These are phyloP conservation scores for Dione vanillae DNA, from an alignment of 2,888 invertebrate species.

Conservation along the genomic window DNA sequence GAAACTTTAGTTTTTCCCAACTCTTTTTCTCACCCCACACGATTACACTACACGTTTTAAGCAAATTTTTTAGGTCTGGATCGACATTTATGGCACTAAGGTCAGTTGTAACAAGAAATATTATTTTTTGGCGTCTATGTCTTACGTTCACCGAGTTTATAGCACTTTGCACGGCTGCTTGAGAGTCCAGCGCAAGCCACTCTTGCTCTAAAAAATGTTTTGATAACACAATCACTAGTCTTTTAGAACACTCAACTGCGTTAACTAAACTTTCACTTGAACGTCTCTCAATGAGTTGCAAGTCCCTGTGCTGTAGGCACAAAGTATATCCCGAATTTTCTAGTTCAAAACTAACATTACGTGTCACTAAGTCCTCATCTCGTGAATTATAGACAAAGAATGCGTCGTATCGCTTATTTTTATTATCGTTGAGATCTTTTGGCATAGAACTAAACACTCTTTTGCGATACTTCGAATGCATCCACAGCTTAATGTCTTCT, in stretches of 20 bases:
- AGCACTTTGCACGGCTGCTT: slow-evolving; percentile 91
- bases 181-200: slow-evolving; percentile 92
- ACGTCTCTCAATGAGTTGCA: slow-evolving; percentile 84
- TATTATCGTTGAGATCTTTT: slow-evolving; percentile 82
- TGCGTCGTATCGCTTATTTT: slow-evolving; percentile 92
- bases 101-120: slow-evolving; percentile 82
- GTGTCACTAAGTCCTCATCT: slow-evolving; percentile 89
- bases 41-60: slow-evolving; percentile 89
- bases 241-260: slow-evolving; percentile 86
- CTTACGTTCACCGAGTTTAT: slow-evolving; percentile 86
- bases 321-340: slow-evolving; percentile 87
- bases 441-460: slow-evolving; percentile 87
- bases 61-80: slow-evolving; percentile 89
- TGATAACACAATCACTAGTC: slow-evolving; percentile 91
- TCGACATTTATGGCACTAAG: slow-evolving; percentile 87
- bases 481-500: slow-evolving; percentile 91
- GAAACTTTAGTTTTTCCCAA: slow-evolving; percentile 94
- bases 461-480: slow-evolving; percentile 90
- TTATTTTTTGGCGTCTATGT: slow-evolving; percentile 85
- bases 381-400: slow-evolving; percentile 94
- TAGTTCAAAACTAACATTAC: slow-evolving; percentile 88
- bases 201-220: slow-evolving; percentile 92
- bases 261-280: slow-evolving; percentile 81
- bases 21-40: slow-evolving; percentile 93
- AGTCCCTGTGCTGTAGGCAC: slow-evolving; percentile 88